Evolutionary conservation across 2,888 invertebrate genomes (phyloP).

Genomic region (Eledone cirrhosa): DNA sequence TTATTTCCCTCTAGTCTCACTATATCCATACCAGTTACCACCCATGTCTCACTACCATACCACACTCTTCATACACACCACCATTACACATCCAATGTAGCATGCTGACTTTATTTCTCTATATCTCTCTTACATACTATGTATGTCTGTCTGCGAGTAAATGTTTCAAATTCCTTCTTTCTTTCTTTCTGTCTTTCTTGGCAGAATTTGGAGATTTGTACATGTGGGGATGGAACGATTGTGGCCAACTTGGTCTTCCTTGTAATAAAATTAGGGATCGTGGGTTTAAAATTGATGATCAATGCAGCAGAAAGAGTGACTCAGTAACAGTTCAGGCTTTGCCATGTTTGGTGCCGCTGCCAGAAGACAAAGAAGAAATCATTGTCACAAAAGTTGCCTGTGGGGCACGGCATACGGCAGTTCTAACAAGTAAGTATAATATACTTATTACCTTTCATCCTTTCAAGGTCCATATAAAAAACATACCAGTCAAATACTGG

Average conservation of each 20-base stretch:
- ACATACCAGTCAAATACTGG: too few species aligned
- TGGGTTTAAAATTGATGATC: neutral
- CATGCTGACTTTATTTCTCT: too few species aligned
- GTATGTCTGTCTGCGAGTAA: too few species aligned
- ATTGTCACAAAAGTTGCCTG: conserved; percentile 72
- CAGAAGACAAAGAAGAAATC: conserved; percentile 33
- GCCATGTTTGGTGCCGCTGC: conserved; percentile 40
- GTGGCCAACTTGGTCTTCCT: conserved; percentile 81
- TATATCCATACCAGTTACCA: too few species aligned
- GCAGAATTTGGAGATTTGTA: conserved; percentile 78
- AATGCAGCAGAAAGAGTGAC: conserved; percentile 30
- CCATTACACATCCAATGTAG: too few species aligned
- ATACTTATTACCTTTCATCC: too few species aligned
- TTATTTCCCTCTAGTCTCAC: too few species aligned
- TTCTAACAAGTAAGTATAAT: conserved; percentile 71
- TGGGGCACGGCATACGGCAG: conserved; percentile 81
- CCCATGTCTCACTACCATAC: too few species aligned
- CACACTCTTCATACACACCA: too few species aligned
- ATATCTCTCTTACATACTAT: too few species aligned
- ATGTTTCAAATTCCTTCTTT: too few species aligned
- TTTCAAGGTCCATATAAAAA: too few species aligned
- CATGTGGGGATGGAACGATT: conserved; percentile 90
- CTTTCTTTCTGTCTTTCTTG: conserved; percentile 27
- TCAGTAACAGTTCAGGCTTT: conserved; percentile 41
- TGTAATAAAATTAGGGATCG: conserved; percentile 28